These are phyloP conservation scores for Gopherus flavomarginatus DNA, from an alignment of 2,113 vertebrate species.

Conservation along the genomic window DNA sequence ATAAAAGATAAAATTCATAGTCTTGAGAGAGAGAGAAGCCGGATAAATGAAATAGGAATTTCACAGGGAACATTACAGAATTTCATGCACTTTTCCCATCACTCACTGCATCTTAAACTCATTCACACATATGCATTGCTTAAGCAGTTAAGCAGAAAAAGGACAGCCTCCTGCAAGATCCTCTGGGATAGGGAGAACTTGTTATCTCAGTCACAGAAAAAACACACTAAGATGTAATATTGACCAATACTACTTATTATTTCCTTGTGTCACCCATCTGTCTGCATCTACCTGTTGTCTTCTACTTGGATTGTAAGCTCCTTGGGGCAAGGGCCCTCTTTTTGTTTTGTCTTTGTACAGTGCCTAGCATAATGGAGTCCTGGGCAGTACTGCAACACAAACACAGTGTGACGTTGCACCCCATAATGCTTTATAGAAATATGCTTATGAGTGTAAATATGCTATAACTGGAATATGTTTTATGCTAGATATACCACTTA, in stretches of 20 bases:
- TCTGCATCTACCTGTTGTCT: fast-evolving
- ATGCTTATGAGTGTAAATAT: too few relatives aligned
- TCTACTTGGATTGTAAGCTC: fast-evolving
- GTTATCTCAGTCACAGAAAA: neutral
- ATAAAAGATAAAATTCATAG: neutral
- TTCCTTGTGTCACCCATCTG: neutral
- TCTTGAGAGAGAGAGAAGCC: neutral
- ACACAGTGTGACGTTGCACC: too few relatives aligned
- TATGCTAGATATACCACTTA: too few relatives aligned
- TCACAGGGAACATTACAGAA: neutral
- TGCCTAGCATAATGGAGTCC: neutral
- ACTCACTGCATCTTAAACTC: neutral
- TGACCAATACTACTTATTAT: neutral
- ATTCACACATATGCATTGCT: neutral
- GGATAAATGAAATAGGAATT: neutral
- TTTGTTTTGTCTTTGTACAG: fast-evolving
- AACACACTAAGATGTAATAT: neutral
- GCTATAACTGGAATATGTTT: too few relatives aligned
- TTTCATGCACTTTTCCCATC: neutral
- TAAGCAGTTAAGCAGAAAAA: neutral
- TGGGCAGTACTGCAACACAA: fast-evolving
- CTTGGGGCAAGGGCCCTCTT: fast-evolving
- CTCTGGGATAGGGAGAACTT: neutral
- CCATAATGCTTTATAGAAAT: too few relatives aligned
- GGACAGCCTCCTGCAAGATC: neutral